phyloP scores from a whole-genome alignment of 1,140 invertebrate species.

The Halyomorpha halys region DNA sequence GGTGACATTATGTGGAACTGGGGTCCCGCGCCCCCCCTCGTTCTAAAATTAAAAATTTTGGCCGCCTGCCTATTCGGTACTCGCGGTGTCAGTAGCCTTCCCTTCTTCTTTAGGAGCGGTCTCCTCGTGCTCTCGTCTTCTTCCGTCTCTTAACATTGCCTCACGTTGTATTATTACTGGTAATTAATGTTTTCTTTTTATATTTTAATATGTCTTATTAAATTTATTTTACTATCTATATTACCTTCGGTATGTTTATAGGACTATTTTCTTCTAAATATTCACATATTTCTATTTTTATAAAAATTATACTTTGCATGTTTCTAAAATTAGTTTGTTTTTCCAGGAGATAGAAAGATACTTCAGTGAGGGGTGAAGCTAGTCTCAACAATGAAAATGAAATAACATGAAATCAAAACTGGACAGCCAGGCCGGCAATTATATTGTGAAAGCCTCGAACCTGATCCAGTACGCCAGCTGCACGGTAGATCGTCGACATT shows the following conservation, averaged over 20 bases:
- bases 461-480: constrained; percentile 24
- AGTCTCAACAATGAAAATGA: neutral
- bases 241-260: too few relatives aligned
- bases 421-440: constrained; percentile 16
- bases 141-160: too few relatives aligned
- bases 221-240: too few relatives aligned
- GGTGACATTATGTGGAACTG: constrained; percentile 4
- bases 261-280: too few relatives aligned
- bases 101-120: neutral
- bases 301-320: too few relatives aligned
- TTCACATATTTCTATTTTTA: too few relatives aligned
- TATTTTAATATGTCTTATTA: too few relatives aligned
- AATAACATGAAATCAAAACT: constrained; percentile 22
- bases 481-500: constrained; percentile 38
- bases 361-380: neutral
- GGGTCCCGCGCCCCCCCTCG: neutral
- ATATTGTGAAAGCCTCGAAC: constrained; percentile 18
- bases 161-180: too few relatives aligned
- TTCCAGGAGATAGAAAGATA: too few relatives aligned
- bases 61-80: neutral
- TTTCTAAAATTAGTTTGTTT: too few relatives aligned
- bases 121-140: too few relatives aligned
- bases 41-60: constrained; percentile 11
- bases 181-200: too few relatives aligned
- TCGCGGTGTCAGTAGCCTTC: constrained; percentile 9